Evolutionary conservation across 2,797 vertebrate genomes (phyloP).

Genomic region (Peromyscus melanophrys): DNA sequence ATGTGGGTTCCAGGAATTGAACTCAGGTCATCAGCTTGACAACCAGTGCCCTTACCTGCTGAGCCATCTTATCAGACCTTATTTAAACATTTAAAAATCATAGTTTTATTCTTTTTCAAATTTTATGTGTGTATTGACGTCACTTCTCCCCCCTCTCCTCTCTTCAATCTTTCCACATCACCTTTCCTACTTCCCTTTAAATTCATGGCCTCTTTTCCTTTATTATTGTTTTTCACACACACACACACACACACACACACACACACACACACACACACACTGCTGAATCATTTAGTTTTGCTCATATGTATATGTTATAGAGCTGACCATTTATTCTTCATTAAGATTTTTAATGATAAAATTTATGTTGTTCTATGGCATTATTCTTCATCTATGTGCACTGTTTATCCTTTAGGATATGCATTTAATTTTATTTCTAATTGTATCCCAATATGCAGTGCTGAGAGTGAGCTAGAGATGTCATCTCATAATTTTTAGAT

Average conservation of each 20-base stretch:
- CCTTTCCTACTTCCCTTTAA: neutral
- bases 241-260: neutral
- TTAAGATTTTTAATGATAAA: slow-evolving; percentile 3
- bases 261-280: neutral
- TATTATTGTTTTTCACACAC: neutral
- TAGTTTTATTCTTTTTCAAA: neutral
- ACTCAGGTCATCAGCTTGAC: neutral
- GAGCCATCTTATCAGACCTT: neutral
- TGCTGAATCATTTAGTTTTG: neutral
- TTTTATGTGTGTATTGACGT: neutral
- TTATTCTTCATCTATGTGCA: neutral
- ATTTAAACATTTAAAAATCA: neutral
- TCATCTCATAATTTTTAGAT: slow-evolving; percentile 35
- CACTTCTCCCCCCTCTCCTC: too few relatives aligned
- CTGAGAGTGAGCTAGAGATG: neutral
- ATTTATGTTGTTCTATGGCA: neutral
- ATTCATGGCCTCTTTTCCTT: neutral
- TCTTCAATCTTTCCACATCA: neutral
- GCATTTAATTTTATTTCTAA: slow-evolving; percentile 59
- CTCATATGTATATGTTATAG: neutral
- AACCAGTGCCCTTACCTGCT: neutral
- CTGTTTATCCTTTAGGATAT: slow-evolving; percentile 5
- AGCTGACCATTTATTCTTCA: neutral
- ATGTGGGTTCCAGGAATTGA: neutral
- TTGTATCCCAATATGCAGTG: neutral